Percentiles rank a stretch among this genome's conserved stretches.
Evolutionary conservation across 2,797 vertebrate genomes (phyloP).

Genomic region (Takifugu ocellatus): DNA sequence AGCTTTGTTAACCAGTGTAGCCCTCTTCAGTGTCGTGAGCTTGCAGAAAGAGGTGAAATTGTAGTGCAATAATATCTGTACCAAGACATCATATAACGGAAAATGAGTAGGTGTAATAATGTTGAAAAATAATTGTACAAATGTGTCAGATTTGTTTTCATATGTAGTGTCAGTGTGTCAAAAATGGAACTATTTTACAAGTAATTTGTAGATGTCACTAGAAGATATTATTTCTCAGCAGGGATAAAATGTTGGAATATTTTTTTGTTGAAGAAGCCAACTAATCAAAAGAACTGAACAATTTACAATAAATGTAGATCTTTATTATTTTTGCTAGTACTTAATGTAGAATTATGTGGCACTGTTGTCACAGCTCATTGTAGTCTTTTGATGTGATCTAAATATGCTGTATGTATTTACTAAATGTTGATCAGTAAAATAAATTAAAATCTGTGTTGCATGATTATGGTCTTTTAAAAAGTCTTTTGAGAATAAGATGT

Average conservation of each 20-base stretch:
- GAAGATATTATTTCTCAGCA: conserved; percentile 11
- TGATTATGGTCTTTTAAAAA: background rate
- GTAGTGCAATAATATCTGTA: conserved; percentile 56
- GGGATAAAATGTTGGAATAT: conserved; percentile 7
- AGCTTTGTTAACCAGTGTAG: conserved; percentile 45
- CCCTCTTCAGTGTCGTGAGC: conserved; percentile 26
- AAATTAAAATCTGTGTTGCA: conserved; percentile 36
- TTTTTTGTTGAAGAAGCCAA: conserved; percentile 8
- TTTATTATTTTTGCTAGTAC: too few species aligned
- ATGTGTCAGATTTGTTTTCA: background rate
- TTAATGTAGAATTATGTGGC: background rate
- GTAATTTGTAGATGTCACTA: conserved; percentile 16
- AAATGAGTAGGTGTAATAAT: conserved; percentile 36
- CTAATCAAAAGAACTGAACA: background rate
- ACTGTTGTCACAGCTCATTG: conserved; percentile 22
- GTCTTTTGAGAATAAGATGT: too few species aligned
- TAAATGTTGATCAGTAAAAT: conserved; percentile 46
- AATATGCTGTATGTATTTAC: conserved; percentile 38
- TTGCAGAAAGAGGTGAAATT: conserved; percentile 21
- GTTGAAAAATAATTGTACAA: conserved; percentile 13
- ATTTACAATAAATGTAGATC: conserved; percentile 3
- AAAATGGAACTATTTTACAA: conserved; percentile 31
- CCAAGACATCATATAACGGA: conserved; percentile 33
- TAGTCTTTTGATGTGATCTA: conserved; percentile 44
- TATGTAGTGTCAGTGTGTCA: background rate